A percentile compares a stretch with the other conserved stretches of the same genome.
These are phyloP conservation scores for Cyclophora albipunctata DNA, from an alignment of 2,888 invertebrate genomes.

Conservation along the genomic window DNA sequence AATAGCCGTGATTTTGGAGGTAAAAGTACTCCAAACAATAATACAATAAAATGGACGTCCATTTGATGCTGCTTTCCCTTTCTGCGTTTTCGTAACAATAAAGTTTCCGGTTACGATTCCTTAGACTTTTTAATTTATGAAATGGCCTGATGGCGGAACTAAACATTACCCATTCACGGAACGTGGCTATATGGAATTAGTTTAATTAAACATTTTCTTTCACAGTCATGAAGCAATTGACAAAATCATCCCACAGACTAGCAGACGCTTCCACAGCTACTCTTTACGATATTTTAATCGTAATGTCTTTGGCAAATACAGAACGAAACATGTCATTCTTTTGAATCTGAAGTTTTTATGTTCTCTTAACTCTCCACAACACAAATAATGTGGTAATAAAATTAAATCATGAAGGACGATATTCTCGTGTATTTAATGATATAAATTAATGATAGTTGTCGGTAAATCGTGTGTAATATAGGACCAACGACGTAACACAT, in stretches of 20 bases:
- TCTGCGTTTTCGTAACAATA: constrained; percentile 37
- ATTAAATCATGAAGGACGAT: too few relatives aligned
- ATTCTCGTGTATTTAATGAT: too few relatives aligned
- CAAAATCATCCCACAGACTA: too few relatives aligned
- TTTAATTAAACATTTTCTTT: too few relatives aligned
- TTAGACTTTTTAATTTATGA: constrained; percentile 15
- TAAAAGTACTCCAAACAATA: constrained; percentile 41
- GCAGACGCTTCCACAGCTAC: too few relatives aligned
- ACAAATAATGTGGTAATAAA: too few relatives aligned
- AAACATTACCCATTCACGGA: constrained; percentile 6
- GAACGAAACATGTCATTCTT: too few relatives aligned
- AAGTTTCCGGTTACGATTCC: constrained; percentile 30
- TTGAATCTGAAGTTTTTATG: too few relatives aligned
- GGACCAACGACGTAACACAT: neutral
- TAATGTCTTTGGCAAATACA: too few relatives aligned
- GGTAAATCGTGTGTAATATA: neutral
- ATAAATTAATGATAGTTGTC: neutral
- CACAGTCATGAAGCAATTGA: too few relatives aligned
- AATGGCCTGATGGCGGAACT: constrained; percentile 8
- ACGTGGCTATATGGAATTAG: neutral
- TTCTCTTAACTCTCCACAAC: too few relatives aligned
- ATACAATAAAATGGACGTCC: constrained; percentile 49
- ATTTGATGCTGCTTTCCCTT: constrained; percentile 63
- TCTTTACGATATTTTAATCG: too few relatives aligned
- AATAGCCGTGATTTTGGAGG: constrained; percentile 43